phyloP scores from a whole-genome alignment of 2,888 invertebrate species.

The Drosophila rubida region DNA sequence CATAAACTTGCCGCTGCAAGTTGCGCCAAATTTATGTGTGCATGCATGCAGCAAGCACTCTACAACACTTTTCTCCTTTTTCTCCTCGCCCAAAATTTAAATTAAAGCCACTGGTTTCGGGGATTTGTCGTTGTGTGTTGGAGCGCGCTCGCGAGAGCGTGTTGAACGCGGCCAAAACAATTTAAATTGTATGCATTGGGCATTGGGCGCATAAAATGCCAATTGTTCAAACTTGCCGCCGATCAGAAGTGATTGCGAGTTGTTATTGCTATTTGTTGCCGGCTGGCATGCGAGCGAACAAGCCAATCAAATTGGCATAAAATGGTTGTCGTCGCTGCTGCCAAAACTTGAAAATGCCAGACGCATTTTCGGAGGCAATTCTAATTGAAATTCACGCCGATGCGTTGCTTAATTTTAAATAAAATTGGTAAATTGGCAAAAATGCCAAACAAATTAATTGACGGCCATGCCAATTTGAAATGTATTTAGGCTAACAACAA shows the following conservation, averaged over 20 bases:
- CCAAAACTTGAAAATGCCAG: slow-evolving; percentile 22
- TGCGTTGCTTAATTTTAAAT: slow-evolving; percentile 66
- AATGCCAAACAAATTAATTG: slow-evolving; percentile 75
- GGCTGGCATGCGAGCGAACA: slow-evolving; percentile 43
- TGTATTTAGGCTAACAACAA: slow-evolving; percentile 53
- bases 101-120: slow-evolving; percentile 47
- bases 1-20: not conserved
- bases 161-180: slow-evolving; percentile 20
- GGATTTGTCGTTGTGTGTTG: slow-evolving; percentile 8
- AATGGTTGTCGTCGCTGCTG: slow-evolving; percentile 38
- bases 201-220: slow-evolving; percentile 54
- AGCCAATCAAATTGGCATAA: slow-evolving; percentile 72
- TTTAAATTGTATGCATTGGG: slow-evolving; percentile 37
- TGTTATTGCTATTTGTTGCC: slow-evolving; percentile 25
- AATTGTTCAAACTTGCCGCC: slow-evolving; percentile 29
- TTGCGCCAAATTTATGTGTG: not conserved
- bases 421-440: slow-evolving; percentile 63
- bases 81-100: slow-evolving; percentile 12
- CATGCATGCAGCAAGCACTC: too few species aligned
- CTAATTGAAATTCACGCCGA: slow-evolving; percentile 71
- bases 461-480: slow-evolving; percentile 39
- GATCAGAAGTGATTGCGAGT: slow-evolving; percentile 37
- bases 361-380: slow-evolving; percentile 16
- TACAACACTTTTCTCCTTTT: not conserved
- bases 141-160: too few species aligned